These are phyloP conservation scores for Paraescarpia echinospica DNA, from an alignment of 1,140 invertebrate genomes.

Conservation along the genomic window DNA sequence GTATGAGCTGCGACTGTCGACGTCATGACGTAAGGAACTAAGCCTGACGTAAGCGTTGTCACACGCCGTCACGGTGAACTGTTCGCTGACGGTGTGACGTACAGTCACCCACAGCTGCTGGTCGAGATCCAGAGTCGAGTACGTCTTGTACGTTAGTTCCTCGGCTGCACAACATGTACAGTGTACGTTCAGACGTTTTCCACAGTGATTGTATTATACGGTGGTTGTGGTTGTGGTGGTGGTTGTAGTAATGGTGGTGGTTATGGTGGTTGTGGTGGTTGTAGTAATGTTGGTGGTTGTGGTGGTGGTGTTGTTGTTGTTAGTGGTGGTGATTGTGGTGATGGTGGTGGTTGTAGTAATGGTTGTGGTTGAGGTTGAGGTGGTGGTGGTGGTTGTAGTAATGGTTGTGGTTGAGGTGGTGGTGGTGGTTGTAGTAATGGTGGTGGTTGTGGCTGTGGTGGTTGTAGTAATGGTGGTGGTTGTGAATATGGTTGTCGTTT, in stretches of 20 bases:
- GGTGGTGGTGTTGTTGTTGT: too few species aligned
- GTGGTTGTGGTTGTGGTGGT: neutral
- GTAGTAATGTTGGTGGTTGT: neutral
- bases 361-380: too few species aligned
- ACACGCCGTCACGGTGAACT: slow-evolving; percentile 3
- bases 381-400: neutral
- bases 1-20: neutral
- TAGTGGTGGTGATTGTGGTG: too few species aligned
- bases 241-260: neutral
- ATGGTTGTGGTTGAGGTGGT: too few species aligned
- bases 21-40: neutral
- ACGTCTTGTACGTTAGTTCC: neutral
- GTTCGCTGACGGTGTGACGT: neutral
- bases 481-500: too few species aligned
- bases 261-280: too few species aligned
- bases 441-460: neutral
- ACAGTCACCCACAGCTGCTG: neutral
- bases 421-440: neutral
- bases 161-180: neutral
- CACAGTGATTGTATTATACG: neutral
- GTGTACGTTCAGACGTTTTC: neutral
- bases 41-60: neutral
- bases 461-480: too few species aligned
- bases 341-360: too few species aligned
- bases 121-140: neutral